These are phyloP conservation scores for Trematomus bernacchii DNA, from an alignment of 2,797 vertebrate species.

Conservation along the genomic window DNA sequence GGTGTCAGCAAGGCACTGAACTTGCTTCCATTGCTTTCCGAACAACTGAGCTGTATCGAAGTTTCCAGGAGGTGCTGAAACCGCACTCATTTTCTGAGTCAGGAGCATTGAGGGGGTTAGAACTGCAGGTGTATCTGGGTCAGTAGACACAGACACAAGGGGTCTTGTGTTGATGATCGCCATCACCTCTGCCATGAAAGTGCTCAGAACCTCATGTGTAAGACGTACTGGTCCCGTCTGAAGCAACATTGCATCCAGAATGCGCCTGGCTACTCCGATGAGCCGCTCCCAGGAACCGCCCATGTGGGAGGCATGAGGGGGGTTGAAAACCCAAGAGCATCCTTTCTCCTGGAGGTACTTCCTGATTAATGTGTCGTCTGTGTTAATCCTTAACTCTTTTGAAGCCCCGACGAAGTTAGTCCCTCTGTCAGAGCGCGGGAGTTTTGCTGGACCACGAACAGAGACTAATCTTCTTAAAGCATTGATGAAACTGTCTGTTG, in stretches of 20 bases:
- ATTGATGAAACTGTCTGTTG: conserved; percentile 24
- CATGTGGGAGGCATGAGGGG: conserved; percentile 26
- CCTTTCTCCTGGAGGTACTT: not conserved
- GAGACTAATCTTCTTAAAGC: not conserved
- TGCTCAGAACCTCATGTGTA: conserved; percentile 20
- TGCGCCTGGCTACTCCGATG: conserved; percentile 8
- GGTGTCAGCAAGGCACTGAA: conserved; percentile 1
- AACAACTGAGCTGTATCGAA: not conserved
- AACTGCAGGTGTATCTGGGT: not conserved
- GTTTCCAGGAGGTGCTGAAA: not conserved
- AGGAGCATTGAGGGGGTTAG: not conserved
- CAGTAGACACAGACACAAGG: not conserved
- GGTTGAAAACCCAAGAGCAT: not conserved
- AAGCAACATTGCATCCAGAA: conserved; percentile 12
- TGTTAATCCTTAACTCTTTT: not conserved
- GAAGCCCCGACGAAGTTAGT: not conserved
- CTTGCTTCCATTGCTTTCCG: conserved; percentile 11
- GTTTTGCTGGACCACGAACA: not conserved
- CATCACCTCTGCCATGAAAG: not conserved
- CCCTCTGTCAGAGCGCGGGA: not conserved
- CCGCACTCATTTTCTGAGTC: conserved; percentile 12
- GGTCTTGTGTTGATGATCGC: not conserved
- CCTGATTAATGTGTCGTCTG: no score
- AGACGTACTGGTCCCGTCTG: not conserved
- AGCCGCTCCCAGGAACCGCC: conserved; percentile 15